Percentiles rank a stretch among this genome's conserved stretches.
phyloP scores from a whole-genome alignment of 2,888 invertebrate genomes.

The Ariolimax columbianus region DNA sequence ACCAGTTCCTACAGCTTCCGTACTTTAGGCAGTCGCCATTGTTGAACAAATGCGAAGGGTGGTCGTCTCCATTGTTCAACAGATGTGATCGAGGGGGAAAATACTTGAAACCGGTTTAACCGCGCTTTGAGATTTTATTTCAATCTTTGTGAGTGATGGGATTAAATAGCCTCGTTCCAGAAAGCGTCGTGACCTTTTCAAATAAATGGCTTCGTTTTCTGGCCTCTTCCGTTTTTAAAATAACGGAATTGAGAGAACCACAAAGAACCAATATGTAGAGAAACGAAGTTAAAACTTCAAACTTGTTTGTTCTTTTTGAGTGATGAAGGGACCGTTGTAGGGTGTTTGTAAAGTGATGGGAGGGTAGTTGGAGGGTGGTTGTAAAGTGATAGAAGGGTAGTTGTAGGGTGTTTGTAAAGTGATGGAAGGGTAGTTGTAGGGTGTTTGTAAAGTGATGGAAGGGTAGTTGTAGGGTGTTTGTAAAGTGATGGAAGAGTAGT shows the following conservation, averaged over 20 bases:
- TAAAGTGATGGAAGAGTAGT: no score
- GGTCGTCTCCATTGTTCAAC: background rate
- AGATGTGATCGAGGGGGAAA: background rate
- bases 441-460: no score
- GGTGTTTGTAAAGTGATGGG: no score
- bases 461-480: no score
- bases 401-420: no score
- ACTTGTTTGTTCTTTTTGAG: background rate
- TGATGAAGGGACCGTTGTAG: background rate
- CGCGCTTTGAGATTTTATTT: slow-evolving; percentile 13
- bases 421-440: no score
- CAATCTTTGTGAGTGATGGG: slow-evolving; percentile 1
- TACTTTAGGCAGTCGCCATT: background rate
- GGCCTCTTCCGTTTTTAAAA: background rate
- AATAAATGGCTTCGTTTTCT: slow-evolving; percentile 39
- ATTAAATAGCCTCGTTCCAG: slow-evolving; percentile 33
- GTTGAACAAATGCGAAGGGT: background rate
- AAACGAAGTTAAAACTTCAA: background rate
- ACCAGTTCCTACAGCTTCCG: background rate
- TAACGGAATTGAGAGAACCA: background rate
- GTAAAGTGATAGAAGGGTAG: no score
- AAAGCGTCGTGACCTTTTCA: background rate
- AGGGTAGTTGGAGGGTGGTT: no score
- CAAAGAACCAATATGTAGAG: background rate
- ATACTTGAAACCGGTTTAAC: background rate